A percentile compares a stretch with the other conserved stretches of the same genome.
These are phyloP conservation scores for Pelmatolapia mariae DNA, from an alignment of 2,113 vertebrate genomes.

Conservation along the genomic window DNA sequence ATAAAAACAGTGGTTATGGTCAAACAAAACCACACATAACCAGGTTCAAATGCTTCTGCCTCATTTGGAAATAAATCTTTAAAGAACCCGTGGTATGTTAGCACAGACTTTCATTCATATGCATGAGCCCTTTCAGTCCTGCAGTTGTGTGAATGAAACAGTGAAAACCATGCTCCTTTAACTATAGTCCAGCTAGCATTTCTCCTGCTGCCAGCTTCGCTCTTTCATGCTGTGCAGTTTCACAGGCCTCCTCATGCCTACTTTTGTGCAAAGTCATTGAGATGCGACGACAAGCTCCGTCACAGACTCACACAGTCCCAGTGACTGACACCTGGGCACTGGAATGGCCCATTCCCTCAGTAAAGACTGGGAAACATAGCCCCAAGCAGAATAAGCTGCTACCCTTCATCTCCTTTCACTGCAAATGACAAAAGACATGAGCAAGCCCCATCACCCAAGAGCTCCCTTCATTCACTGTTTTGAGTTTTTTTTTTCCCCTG, in stretches of 20 bases:
- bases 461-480: conserved; percentile 23
- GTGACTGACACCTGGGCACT: conserved; percentile 54
- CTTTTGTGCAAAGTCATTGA: conserved; percentile 62
- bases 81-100: background rate
- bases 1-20: background rate
- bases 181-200: background rate
- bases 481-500: background rate
- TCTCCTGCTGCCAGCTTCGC: conserved; percentile 3
- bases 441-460: background rate
- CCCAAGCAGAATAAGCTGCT: background rate
- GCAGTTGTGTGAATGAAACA: background rate
- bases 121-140: conserved; percentile 12
- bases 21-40: background rate
- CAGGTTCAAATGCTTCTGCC: background rate
- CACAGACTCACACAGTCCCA: background rate
- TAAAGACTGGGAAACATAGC: conserved; percentile 21
- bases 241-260: conserved; percentile 21
- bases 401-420: conserved; percentile 4
- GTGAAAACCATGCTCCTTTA: conserved; percentile 6
- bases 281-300: conserved; percentile 44
- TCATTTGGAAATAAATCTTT: background rate
- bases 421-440: conserved; percentile 31
- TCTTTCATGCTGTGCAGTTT: conserved; percentile 22
- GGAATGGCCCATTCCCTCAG: background rate
- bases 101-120: background rate